Percentiles rank a stretch among this genome's conserved stretches.
phyloP scores from a whole-genome alignment of 1,140 invertebrate genomes.

The Micrasema longulum region DNA sequence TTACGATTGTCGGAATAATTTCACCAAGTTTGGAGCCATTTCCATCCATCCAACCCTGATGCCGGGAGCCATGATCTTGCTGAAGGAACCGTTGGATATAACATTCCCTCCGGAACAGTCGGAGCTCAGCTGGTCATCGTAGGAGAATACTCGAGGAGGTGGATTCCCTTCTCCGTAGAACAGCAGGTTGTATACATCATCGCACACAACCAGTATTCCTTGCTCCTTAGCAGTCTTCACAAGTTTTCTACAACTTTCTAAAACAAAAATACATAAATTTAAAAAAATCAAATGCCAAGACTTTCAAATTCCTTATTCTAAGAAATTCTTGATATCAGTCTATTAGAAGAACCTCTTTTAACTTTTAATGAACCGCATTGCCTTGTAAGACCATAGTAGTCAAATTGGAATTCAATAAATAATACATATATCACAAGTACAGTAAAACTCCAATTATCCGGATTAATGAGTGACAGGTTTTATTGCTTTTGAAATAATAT shows the following conservation, averaged over 20 bases:
- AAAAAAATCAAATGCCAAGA: too few relatives aligned
- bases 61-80: constrained; percentile 76
- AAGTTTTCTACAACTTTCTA: constrained; percentile 66
- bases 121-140: constrained; percentile 62
- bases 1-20: constrained; percentile 63
- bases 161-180: constrained; percentile 64
- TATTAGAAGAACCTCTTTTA: too few relatives aligned
- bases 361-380: too few relatives aligned
- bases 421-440: too few relatives aligned
- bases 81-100: constrained; percentile 76
- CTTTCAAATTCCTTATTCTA: too few relatives aligned
- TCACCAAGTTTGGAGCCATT: constrained; percentile 64
- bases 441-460: too few relatives aligned
- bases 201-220: constrained; percentile 71
- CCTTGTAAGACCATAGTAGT: too few relatives aligned
- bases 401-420: too few relatives aligned
- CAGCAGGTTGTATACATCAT: constrained; percentile 78
- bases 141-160: constrained; percentile 70
- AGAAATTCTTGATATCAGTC: too few relatives aligned
- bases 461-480: too few relatives aligned
- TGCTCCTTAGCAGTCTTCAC: constrained; percentile 69
- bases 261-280: too few relatives aligned
- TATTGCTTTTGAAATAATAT: too few relatives aligned
- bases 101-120: constrained; percentile 68
- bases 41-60: constrained; percentile 77